Percentiles rank a stretch among this genome's conserved stretches.
phyloP scores from a whole-genome alignment of 1,140 invertebrate species.

The Gonatopus flavifemur region DNA sequence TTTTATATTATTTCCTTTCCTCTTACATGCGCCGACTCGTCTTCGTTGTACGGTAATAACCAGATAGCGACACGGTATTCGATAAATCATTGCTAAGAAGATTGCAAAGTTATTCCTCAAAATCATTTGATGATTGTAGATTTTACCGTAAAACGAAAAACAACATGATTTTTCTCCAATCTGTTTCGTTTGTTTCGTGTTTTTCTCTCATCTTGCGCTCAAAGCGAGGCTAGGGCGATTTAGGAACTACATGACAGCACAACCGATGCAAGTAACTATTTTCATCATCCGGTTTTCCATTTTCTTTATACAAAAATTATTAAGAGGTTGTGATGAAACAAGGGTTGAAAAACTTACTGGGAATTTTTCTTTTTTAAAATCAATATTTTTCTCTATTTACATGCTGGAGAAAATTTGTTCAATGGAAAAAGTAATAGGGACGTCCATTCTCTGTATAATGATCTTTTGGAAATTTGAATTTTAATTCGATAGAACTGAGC shows the following conservation, averaged over 20 bases:
- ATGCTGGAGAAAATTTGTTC: too few species aligned
- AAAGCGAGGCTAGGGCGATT: slow-evolving; percentile 57
- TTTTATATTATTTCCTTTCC: not conserved
- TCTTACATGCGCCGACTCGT: not conserved
- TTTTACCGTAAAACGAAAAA: slow-evolving; percentile 29
- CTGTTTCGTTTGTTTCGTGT: slow-evolving; percentile 2
- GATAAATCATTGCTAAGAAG: too few species aligned
- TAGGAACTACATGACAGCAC: slow-evolving; percentile 60
- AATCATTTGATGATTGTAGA: slow-evolving; percentile 8
- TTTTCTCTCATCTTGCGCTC: slow-evolving; percentile 37
- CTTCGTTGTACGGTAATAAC: slow-evolving; percentile 20
- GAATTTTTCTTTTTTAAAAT: too few species aligned
- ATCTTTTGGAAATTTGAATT: too few species aligned
- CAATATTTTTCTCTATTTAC: too few species aligned
- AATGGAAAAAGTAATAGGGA: too few species aligned
- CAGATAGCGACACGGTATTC: slow-evolving; percentile 14
- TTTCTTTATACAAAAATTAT: slow-evolving; percentile 36
- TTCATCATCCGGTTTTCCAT: slow-evolving; percentile 35
- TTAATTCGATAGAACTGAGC: too few species aligned
- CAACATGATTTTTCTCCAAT: slow-evolving; percentile 11
- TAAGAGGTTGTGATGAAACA: too few species aligned
- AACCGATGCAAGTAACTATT: slow-evolving; percentile 60
- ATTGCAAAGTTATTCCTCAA: slow-evolving; percentile 12
- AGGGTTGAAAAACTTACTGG: too few species aligned
- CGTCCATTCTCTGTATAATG: too few species aligned